Evolutionary conservation across 2,797 vertebrate species (phyloP), one percentile per base, ranked within the genome.

Genomic region (Lepus oiostolus): DNA sequence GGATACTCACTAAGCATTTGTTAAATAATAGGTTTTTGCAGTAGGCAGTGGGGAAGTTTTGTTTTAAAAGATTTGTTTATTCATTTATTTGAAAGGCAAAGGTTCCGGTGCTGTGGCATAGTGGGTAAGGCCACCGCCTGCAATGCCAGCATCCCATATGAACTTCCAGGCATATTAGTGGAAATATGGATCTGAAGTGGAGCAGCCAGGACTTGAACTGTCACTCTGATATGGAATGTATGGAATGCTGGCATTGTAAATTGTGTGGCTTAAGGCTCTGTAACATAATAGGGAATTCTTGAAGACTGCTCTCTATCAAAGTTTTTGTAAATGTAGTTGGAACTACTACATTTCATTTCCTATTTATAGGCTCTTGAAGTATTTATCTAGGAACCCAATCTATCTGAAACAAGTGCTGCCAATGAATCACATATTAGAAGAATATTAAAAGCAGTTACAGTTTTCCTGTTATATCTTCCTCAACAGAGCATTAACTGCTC

Each of bases 381-480:
- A 85, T 77, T 86, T 95, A 63, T 70, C 63, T 74, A 60, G 52
- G 65, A 90, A 83, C 16, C 19, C 76, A 28, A 71, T 22, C 63
- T 91, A 65, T 92, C 47, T 85, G 80, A 90, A 91, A 22, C 79
- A 83, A 67, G 60, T 47, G 17, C 75, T 90, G 38, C 62, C 32
- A 63, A 16, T 68, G 63, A 26, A n/a, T 88, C 75, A 54, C 38
- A 62, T 28, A 68, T 54, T 67, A 94, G 90, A 60, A 84, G 88
- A 91, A 84, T 84, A 87, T 81, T 50, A 96, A 90, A 94, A 94
- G 74, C 0, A 21, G 62, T 77, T 88, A 26, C 54, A 35, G 54
- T 11, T 65, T 67, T 63, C 2, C 60, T 88, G 72, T 93, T 85
- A 67, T 91, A 96, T 96, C 95, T 97, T 97, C 92, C 71, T 95